Evolutionary conservation across 2,888 invertebrate genomes (phyloP).

Genomic region (Drosophila sordidapex): DNA sequence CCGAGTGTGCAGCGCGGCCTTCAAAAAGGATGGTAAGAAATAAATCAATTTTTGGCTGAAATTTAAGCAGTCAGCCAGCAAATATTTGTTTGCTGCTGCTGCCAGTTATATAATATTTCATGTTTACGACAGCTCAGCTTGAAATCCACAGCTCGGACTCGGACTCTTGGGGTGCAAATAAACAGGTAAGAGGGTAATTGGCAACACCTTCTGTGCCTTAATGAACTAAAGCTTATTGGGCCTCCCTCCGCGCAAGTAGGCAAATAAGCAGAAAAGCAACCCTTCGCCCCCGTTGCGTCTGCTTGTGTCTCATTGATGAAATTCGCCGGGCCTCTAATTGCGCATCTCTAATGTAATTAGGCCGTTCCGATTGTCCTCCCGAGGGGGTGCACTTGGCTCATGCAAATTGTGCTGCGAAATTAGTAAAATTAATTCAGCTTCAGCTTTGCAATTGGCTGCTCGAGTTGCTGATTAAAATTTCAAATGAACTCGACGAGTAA

Average conservation of each 20-base stretch:
- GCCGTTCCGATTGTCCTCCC: conserved; percentile 18
- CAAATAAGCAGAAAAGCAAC: conserved; percentile 4
- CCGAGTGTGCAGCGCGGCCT: neutral
- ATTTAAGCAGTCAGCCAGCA: conserved; percentile 6
- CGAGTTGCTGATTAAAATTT: conserved; percentile 59
- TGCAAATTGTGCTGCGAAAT: conserved; percentile 71
- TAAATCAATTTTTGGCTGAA: conserved; percentile 41
- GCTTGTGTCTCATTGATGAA: conserved; percentile 4
- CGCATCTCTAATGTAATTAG: conserved; percentile 77
- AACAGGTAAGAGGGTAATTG: conserved; percentile 26
- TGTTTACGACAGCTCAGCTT: conserved; percentile 29
- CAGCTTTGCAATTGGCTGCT: conserved; percentile 51
- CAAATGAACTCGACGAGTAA: conserved; percentile 17
- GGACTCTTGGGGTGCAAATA: conserved; percentile 28
- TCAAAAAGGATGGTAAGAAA: conserved; percentile 16
- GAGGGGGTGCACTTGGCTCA: conserved; percentile 20
- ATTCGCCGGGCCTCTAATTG: conserved; percentile 49
- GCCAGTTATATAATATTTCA: conserved; percentile 55
- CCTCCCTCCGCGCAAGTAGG: neutral
- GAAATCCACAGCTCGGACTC: conserved; percentile 15
- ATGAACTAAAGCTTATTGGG: conserved; percentile 39
- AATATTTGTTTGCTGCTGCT: conserved; percentile 6
- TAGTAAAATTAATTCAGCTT: conserved; percentile 69
- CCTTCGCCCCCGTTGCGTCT: conserved; percentile 20
- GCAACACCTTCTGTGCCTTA: conserved; percentile 63